These are phyloP conservation scores for Scaptomyza reducta DNA, from an alignment of 2,888 invertebrate species.

Conservation along the genomic window DNA sequence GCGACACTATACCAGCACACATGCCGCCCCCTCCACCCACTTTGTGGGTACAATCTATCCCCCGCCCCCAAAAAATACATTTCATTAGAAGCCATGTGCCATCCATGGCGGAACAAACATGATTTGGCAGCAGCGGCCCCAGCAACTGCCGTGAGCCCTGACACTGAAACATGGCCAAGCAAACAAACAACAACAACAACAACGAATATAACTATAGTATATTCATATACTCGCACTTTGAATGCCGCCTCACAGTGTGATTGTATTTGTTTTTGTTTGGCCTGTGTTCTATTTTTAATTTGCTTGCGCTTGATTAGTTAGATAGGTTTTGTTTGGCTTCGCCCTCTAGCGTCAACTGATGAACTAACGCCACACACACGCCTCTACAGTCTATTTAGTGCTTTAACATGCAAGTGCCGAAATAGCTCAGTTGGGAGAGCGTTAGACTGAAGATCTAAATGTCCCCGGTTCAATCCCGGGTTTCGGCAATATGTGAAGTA, in stretches of 20 bases:
- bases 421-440: constrained; percentile 84
- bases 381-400: constrained; percentile 13
- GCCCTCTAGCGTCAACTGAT: background rate
- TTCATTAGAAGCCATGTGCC: constrained; percentile 78
- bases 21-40: constrained; percentile 1
- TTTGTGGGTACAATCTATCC: constrained; percentile 7
- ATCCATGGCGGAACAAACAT: constrained; percentile 81
- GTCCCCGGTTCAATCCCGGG: constrained; percentile 84
- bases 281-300: constrained; percentile 58
- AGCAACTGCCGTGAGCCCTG: constrained; percentile 37
- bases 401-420: constrained; percentile 52
- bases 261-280: constrained; percentile 5
- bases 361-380: background rate
- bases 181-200: background rate
- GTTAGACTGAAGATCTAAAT: constrained; percentile 84
- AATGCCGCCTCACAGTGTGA: background rate
- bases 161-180: constrained; percentile 51
- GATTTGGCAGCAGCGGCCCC: constrained; percentile 68
- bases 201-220: constrained; percentile 10
- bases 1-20: constrained; percentile 55
- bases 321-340: constrained; percentile 68
- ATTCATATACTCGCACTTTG: constrained; percentile 44
- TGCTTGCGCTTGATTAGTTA: constrained; percentile 82
- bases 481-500: constrained; percentile 55
- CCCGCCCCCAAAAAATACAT: constrained; percentile 71